Conservation (phyloP, 2,113 vertebrate species). For the Hoplias malabaricus region DNA sequence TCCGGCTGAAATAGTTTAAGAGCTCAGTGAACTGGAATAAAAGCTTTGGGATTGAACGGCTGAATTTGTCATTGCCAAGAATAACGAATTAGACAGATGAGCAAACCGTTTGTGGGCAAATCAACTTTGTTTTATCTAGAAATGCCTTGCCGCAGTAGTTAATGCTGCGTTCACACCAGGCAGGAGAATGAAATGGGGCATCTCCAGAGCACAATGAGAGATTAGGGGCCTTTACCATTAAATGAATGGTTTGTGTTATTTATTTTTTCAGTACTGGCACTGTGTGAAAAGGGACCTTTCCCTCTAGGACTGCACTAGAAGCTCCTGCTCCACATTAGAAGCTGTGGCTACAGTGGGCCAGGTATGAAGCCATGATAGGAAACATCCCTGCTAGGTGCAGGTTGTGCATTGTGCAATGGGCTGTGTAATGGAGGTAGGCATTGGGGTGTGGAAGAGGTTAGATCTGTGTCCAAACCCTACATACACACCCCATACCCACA, state of each 20-base stretch:
- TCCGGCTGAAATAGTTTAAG: constrained; percentile 38
- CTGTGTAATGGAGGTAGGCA: constrained; percentile 46
- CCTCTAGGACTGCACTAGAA: neutral
- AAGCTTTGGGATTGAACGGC: constrained; percentile 20
- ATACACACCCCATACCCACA: neutral
- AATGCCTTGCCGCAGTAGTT: neutral
- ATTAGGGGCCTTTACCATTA: neutral
- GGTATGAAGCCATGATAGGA: constrained; percentile 13
- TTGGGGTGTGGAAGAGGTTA: constrained; percentile 34
- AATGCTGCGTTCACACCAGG: neutral
- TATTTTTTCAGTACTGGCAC: neutral
- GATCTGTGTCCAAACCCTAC: neutral
- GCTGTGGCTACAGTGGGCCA: neutral
- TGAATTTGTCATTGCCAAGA: constrained; percentile 28
- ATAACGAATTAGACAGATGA: constrained; percentile 30
- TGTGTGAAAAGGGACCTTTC: neutral
- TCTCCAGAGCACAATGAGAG: neutral
- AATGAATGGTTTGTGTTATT: neutral
- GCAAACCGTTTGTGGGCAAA: constrained; percentile 1
- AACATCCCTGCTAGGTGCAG: constrained; percentile 24
- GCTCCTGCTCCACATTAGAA: neutral
- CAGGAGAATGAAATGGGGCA: neutral
- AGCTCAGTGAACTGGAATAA: constrained; percentile 44
- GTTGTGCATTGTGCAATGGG: constrained; percentile 33
- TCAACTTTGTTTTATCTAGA: neutral